Evolutionary conservation across 2,888 invertebrate species (phyloP), one percentile per base, ranked within the genome.

Genomic region (Lysandra bellargus): DNA sequence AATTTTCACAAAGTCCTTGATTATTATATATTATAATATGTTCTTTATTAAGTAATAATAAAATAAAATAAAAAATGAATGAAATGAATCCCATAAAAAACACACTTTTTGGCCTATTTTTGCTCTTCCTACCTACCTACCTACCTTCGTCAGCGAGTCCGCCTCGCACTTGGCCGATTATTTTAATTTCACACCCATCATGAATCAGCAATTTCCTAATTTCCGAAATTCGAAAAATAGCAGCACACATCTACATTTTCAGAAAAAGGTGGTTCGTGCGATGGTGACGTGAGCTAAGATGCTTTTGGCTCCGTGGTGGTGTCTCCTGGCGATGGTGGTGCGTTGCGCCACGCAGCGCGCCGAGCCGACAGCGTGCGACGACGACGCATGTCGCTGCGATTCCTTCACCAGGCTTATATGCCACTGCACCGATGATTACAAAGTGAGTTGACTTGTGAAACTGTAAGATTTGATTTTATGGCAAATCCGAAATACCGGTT

Each of bases 311-410:
- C 86, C 85, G 85, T 91, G 91, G 91, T 92, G 91, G 92, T 87
- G 84, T 82, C 81, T 91, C 57, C 79, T 89, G 86, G 88, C 87
- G 87, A 87, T 92, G 83, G 84, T 83, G 80, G 89, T 87, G 84
- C 86, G 84, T 80, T 83, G 85, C 72, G 82, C 86, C 57, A 89
- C 90, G 84, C 91, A 90, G 84, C 83, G 86, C 37, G 80, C 84
- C 81, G 86, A 87, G 79, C 93, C 92, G 77, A 93, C 92, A 78
- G 85, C 94, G 80, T 96, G 96, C 88, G 90, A 95, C 82, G 94
- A 95, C 83, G 91, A 95, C 75, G 93, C 93, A 76, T 96, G 96
- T 85, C 92, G 89, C 80, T 96, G 96, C 88, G 95, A 96, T 87
- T 87, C 93, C 73, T 95, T 95, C 85, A 95, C 95, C 61, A 91